Conservation (phyloP, 64 coral and sea anemone genomes). For the Trachythela sp. region DNA sequence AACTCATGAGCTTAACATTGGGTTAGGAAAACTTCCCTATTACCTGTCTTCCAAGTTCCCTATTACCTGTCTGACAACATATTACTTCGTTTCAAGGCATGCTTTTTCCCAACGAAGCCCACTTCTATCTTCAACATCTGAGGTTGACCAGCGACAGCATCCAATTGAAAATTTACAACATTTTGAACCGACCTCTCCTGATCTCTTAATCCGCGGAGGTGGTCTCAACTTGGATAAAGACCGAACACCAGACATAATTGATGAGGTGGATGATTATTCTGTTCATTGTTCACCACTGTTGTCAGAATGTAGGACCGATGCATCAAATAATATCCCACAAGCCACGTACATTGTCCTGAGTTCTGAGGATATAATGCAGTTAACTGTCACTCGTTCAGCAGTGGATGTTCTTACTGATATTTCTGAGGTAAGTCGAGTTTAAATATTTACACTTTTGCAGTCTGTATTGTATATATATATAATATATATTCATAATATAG, state of each 20-base stretch:
- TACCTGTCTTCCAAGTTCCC: no score
- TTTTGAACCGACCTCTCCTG: background rate
- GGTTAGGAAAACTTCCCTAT: no score
- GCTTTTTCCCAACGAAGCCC: background rate
- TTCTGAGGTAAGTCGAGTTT: conserved; percentile 21
- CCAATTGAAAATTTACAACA: background rate
- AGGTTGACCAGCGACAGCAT: background rate
- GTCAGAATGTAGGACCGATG: conserved; percentile 30
- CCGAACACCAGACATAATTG: background rate
- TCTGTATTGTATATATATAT: no score
- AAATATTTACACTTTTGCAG: background rate
- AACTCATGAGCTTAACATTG: no score
- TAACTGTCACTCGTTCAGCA: conserved; percentile 60
- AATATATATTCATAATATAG: no score
- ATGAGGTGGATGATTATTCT: background rate
- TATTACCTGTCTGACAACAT: no score
- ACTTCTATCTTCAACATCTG: background rate
- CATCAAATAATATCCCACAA: conserved; percentile 29
- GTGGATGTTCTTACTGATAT: conserved; percentile 48
- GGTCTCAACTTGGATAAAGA: background rate
- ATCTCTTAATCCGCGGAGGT: background rate
- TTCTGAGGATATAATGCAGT: conserved; percentile 58
- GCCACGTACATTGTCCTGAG: conserved; percentile 63
- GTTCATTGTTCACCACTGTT: background rate
- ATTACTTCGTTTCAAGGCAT: background rate